These are phyloP conservation scores for Eolophus roseicapilla DNA, from an alignment of 2,113 vertebrate species.

Conservation along the genomic window DNA sequence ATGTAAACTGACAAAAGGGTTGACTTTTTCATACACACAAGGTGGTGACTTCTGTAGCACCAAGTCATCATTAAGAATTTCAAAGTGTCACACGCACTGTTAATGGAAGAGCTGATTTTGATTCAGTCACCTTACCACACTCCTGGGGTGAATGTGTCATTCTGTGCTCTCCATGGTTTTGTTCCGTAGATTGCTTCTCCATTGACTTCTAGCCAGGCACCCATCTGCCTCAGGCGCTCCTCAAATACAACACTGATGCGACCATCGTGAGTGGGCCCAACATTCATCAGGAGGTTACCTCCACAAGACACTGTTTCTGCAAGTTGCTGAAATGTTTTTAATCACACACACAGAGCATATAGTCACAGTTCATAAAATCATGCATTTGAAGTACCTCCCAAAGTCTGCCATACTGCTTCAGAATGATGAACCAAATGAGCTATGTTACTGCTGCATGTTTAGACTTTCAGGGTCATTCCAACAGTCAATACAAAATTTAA, in stretches of 20 bases:
- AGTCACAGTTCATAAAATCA: neutral
- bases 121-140: slow-evolving; percentile 79
- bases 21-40: neutral
- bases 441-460: neutral
- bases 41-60: neutral
- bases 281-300: slow-evolving; percentile 93
- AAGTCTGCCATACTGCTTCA: neutral
- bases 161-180: slow-evolving; percentile 85
- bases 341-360: neutral
- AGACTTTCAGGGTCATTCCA: neutral
- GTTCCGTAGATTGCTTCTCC: slow-evolving; percentile 90
- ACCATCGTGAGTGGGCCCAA: slow-evolving; percentile 90
- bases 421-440: neutral
- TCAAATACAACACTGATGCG: slow-evolving; percentile 85
- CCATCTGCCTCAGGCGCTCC: slow-evolving; percentile 90
- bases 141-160: slow-evolving; percentile 77
- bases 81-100: neutral
- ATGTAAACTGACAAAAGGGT: neutral
- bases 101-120: neutral
- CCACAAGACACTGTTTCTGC: slow-evolving; percentile 92
- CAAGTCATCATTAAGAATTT: neutral
- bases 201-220: slow-evolving; percentile 88
- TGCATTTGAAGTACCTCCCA: neutral
- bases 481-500: neutral
- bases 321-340: slow-evolving; percentile 74